phyloP scores from a whole-genome alignment of 1,140 invertebrate genomes.

The Cotesia chilonis region DNA sequence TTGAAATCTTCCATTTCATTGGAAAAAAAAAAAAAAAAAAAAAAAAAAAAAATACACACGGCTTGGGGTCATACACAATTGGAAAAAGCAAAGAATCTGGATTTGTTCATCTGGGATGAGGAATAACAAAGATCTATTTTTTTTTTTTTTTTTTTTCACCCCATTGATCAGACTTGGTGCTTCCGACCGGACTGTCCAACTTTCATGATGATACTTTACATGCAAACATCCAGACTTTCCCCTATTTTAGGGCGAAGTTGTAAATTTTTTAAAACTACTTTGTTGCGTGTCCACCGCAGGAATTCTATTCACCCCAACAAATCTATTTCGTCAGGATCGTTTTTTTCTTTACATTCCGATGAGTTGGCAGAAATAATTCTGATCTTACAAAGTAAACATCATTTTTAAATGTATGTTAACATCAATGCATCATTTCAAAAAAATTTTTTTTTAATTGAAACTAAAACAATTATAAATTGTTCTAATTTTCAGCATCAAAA shows the following conservation, averaged over 20 bases:
- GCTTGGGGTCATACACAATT: neutral
- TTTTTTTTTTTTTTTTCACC: slow-evolving; percentile 27
- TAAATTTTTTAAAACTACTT: slow-evolving; percentile 27
- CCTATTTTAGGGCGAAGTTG: neutral
- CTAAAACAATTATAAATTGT: no score
- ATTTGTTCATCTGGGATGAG: neutral
- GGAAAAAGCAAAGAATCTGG: slow-evolving; percentile 6
- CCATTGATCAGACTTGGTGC: slow-evolving; percentile 25
- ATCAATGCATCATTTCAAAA: no score
- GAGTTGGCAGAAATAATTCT: slow-evolving; percentile 17
- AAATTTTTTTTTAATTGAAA: no score
- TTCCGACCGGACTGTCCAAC: slow-evolving; percentile 6
- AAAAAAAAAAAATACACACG: no score
- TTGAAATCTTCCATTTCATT: slow-evolving; percentile 26
- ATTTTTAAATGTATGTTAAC: no score
- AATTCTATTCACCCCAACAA: neutral
- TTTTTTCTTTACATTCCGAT: slow-evolving; percentile 8
- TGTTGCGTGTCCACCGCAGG: neutral
- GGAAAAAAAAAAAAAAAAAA: neutral
- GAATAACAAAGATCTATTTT: slow-evolving; percentile 3
- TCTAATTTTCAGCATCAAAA: no score
- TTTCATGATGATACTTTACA: slow-evolving; percentile 26
- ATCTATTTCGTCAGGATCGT: slow-evolving; percentile 8
- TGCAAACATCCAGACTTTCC: slow-evolving; percentile 25
- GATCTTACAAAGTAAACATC: no score